Evolutionary conservation across 2,888 invertebrate genomes (phyloP).

Genomic region (Polymixis lichenea): DNA sequence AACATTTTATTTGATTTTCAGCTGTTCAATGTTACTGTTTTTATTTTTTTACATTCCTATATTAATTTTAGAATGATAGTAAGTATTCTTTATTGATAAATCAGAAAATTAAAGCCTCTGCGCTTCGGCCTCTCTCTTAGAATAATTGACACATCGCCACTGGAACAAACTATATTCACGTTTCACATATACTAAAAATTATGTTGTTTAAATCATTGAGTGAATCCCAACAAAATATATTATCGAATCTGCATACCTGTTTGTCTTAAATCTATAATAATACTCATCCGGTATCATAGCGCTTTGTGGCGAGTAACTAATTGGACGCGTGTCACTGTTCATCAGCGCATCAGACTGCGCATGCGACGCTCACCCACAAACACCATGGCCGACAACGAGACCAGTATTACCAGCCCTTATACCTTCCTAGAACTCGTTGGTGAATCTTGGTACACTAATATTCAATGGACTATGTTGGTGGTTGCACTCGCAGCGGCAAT

Average conservation of each 20-base stretch:
- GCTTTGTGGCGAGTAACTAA: neutral
- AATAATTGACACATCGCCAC: too few relatives aligned
- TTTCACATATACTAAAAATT: too few relatives aligned
- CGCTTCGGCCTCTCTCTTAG: too few relatives aligned
- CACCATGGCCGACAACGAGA: neutral
- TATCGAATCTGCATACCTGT: neutral
- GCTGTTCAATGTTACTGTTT: too few relatives aligned
- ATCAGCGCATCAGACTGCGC: neutral
- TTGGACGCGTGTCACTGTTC: neutral
- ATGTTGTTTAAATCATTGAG: too few relatives aligned
- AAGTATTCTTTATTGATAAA: too few relatives aligned
- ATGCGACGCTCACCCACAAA: neutral
- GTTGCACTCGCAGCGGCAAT: neutral
- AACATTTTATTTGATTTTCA: too few relatives aligned
- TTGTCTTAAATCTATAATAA: neutral
- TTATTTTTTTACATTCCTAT: too few relatives aligned
- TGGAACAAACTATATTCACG: too few relatives aligned
- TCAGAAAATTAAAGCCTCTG: too few relatives aligned
- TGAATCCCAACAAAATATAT: neutral
- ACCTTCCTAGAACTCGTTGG: neutral
- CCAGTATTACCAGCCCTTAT: neutral
- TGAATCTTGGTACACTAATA: neutral
- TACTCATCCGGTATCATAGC: neutral
- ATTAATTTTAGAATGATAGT: too few relatives aligned
- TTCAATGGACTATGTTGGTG: neutral